Evolutionary conservation across 2,113 vertebrate species (phyloP).

Genomic region (Hemichromis elongatus): DNA sequence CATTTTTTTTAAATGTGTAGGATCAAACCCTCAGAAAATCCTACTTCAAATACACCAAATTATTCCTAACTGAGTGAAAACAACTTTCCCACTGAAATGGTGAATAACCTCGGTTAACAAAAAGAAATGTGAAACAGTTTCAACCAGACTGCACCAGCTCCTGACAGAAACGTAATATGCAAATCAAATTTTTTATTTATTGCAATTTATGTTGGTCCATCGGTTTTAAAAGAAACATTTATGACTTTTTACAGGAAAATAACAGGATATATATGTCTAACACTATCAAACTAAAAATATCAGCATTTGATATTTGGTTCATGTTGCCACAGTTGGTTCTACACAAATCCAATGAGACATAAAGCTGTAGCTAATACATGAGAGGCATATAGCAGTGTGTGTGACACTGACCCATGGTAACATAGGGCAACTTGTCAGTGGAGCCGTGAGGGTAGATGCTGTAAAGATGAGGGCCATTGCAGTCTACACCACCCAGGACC

Average conservation of each 20-base stretch:
- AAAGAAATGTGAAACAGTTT: background rate
- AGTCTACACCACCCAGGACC: conserved; percentile 92
- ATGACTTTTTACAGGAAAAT: background rate
- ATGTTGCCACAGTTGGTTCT: background rate
- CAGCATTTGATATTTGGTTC: background rate
- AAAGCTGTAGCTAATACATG: background rate
- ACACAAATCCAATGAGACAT: background rate
- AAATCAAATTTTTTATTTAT: no score
- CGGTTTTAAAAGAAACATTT: background rate
- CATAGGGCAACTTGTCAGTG: conserved; percentile 95
- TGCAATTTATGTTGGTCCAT: background rate
- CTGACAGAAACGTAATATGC: no score
- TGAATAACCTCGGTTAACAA: background rate
- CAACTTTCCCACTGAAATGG: background rate
- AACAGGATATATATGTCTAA: background rate
- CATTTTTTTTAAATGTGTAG: background rate
- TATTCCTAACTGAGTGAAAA: background rate
- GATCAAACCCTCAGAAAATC: background rate
- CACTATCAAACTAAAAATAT: background rate
- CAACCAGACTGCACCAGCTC: background rate
- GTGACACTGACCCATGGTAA: conserved; percentile 91
- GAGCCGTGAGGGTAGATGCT: conserved; percentile 98
- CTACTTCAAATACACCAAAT: background rate
- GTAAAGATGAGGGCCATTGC: conserved; percentile 91
- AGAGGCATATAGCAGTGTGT: background rate